Conservation (phyloP, 2,113 vertebrate species). For the Mola mola region DNA sequence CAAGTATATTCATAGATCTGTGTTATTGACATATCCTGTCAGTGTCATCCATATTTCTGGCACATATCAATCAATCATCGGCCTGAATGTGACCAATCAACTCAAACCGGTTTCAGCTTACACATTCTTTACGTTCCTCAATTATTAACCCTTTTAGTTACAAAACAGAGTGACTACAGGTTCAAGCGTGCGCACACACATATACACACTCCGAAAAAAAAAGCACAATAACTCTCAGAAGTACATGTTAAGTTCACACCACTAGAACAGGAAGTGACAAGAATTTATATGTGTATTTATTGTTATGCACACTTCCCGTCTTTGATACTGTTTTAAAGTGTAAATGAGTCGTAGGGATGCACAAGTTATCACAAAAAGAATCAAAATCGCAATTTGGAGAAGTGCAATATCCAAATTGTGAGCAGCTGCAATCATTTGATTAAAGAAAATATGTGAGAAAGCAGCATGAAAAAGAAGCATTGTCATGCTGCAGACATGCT, state of each 20-base stretch:
- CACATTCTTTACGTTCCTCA: conserved; percentile 53
- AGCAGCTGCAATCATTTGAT: no score
- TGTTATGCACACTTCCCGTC: conserved; percentile 45
- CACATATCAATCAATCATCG: conserved; percentile 62
- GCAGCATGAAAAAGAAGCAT: no score
- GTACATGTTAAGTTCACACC: conserved; percentile 35
- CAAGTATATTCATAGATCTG: conserved; percentile 43
- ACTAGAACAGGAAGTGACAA: conserved; percentile 38
- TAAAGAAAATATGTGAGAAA: no score
- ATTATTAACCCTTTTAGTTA: conserved; percentile 42
- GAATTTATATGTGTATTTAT: conserved; percentile 37
- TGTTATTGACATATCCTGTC: conserved; percentile 41
- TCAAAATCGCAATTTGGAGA: no score
- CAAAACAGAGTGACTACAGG: conserved; percentile 6
- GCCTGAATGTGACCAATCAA: conserved; percentile 54
- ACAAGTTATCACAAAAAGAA: no score
- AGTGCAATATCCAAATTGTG: no score
- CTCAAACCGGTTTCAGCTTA: conserved; percentile 42
- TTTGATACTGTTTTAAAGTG: neutral
- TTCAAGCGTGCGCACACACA: conserved; percentile 1
- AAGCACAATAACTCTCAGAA: no score
- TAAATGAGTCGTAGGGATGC: no score
- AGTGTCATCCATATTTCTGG: conserved; percentile 45
- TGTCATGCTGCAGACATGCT: no score
- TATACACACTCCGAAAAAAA: no score